These are phyloP conservation scores for Ceratotherium simum DNA, from an alignment of 2,113 vertebrate genomes.

Conservation along the genomic window DNA sequence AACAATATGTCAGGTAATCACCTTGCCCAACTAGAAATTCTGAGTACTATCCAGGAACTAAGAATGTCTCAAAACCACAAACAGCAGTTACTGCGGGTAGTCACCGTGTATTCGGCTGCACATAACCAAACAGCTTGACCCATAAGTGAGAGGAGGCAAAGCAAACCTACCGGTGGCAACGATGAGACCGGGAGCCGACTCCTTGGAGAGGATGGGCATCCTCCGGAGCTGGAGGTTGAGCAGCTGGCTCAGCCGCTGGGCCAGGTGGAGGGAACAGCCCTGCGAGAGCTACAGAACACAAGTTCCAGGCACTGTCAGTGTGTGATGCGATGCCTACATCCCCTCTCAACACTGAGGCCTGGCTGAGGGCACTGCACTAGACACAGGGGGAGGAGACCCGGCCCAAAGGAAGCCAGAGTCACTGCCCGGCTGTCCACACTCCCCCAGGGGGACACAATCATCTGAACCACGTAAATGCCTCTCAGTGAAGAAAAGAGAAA, in stretches of 20 bases:
- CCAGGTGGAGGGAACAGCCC: constrained; percentile 97
- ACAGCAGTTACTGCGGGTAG: rapidly evolving
- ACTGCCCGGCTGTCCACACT: neutral
- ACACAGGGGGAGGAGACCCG: neutral
- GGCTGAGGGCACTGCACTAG: too few relatives aligned
- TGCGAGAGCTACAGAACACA: constrained; percentile 88
- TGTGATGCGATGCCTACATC: rapidly evolving
- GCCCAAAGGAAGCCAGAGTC: neutral
- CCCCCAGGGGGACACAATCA: neutral
- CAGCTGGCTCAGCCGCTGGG: constrained; percentile 97
- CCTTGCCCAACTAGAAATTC: neutral
- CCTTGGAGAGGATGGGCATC: constrained; percentile 97
- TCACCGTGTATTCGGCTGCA: rapidly evolving
- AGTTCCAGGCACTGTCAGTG: neutral
- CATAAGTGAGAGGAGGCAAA: neutral
- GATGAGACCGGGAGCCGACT: constrained; percentile 96
- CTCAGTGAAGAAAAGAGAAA: neutral
- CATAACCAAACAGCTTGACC: rapidly evolving
- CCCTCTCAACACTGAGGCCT: neutral
- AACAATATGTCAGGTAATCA: neutral
- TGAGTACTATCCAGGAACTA: neutral
- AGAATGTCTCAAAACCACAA: neutral
- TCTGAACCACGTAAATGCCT: neutral
- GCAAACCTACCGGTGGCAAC: constrained; percentile 93
- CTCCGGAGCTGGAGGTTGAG: constrained; percentile 96